Evolutionary conservation across 1,140 invertebrate species (phyloP), one percentile per base, ranked within the genome.

Genomic region (Pseudomyrmex concolor): DNA sequence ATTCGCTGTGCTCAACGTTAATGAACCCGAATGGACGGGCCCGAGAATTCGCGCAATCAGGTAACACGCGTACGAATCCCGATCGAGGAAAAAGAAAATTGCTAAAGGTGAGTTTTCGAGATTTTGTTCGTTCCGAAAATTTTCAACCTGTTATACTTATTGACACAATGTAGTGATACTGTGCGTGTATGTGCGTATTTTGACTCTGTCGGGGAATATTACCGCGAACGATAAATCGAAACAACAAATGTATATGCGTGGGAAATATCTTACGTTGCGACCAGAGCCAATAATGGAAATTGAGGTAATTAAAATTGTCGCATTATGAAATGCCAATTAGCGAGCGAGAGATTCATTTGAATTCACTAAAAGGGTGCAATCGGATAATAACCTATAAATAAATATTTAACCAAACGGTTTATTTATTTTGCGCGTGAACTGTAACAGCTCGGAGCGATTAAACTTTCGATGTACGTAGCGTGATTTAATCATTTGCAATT

Each of bases 401-500:
- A 80, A 80, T 80, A 70, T 80, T 80, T 80, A 80, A 80, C 22
- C 54, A 57, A 71, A 55, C n/a, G 54, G 45, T 70, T 80, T 80
- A 59, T 80, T 80, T 80, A 70, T 80, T 80, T n/a, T 80, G 54
- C 70, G 76, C 19, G 54, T 70, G 64, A 80, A 80, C 64, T 70
- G 54, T 50, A 70, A 80, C 66, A 80, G 66, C 66, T 80, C 54
- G 19, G 45, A 70, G 54, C 66, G 76, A 59, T 80, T 59, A 45
- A 80, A 80, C 67, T 70, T 80, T 34, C 19, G 19, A 22, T 70
- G 54, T 70, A 48, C 54, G 34, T 59, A 68, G 57, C 51, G 15
- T 59, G 43, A 80, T 80, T 70, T 50, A 80, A 70, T 80, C 43
- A 80, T 80, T 80, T 80, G n/a, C 64, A 50, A 7, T 78, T 17